phyloP scores from a whole-genome alignment of 2,888 invertebrate species.

The Sceliomorpha sp. region DNA sequence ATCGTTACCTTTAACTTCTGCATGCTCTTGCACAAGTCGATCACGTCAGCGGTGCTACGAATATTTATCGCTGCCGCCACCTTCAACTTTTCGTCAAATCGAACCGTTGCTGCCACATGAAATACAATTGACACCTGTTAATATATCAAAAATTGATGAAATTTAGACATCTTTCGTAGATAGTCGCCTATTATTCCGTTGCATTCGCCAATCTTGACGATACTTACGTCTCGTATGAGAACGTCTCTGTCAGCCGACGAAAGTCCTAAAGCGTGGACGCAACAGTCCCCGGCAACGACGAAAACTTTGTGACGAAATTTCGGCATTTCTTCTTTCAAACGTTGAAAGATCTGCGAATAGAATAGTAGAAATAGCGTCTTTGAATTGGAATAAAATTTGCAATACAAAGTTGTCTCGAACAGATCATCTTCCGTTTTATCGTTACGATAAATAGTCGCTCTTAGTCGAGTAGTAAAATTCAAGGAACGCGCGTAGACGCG shows the following conservation, averaged over 20 bases:
- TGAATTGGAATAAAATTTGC: no score
- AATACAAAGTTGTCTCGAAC: no score
- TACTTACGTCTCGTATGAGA: conserved; percentile 82
- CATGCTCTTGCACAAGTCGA: conserved; percentile 85
- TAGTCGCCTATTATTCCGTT: neutral
- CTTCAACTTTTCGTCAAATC: conserved; percentile 87
- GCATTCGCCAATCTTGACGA: no score
- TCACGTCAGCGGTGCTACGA: conserved; percentile 84
- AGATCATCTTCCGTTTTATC: no score
- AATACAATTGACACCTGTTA: conserved; percentile 82
- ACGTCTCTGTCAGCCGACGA: conserved; percentile 81
- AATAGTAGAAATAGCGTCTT: neutral
- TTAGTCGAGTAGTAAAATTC: neutral
- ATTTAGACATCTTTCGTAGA: neutral
- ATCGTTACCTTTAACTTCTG: conserved; percentile 83
- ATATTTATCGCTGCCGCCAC: conserved; percentile 87
- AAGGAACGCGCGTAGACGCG: no score
- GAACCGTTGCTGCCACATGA: conserved; percentile 89
- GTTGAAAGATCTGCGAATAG: conserved; percentile 81
- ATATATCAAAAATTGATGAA: conserved; percentile 1
- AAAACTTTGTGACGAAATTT: conserved; percentile 82
- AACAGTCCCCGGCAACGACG: conserved; percentile 82
- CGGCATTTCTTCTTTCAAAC: conserved; percentile 81
- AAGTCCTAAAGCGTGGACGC: conserved; percentile 82
- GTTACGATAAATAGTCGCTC: neutral